These are phyloP conservation scores for Alouatta palliata DNA, from an alignment of 2,113 vertebrate genomes.

Conservation along the genomic window DNA sequence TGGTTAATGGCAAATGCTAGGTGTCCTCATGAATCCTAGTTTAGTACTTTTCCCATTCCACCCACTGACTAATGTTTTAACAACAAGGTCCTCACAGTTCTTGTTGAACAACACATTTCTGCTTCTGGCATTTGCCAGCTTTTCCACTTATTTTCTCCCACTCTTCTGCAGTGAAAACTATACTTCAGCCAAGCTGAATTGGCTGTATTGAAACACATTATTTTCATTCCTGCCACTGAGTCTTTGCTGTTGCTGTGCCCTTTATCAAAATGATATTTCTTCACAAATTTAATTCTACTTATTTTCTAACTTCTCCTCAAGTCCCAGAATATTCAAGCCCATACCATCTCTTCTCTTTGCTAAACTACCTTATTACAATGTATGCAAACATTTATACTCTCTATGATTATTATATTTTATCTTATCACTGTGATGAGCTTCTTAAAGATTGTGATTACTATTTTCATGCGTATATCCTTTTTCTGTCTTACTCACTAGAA, in stretches of 20 bases:
- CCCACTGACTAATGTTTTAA: background rate
- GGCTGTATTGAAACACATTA: background rate
- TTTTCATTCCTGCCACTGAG: background rate
- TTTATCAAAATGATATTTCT: constrained; percentile 20
- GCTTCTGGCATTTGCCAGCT: background rate
- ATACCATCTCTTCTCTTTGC: background rate
- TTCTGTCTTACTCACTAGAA: background rate
- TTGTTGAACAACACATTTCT: background rate
- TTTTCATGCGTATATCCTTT: background rate
- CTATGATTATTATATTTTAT: background rate
- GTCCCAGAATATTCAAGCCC: background rate
- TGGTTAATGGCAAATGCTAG: background rate
- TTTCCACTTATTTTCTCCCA: background rate
- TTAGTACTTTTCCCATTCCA: background rate
- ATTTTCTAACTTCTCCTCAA: background rate
- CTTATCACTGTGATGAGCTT: background rate
- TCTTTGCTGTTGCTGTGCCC: background rate
- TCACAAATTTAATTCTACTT: background rate
- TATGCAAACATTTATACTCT: background rate
- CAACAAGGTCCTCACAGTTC: background rate
- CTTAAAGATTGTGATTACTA: background rate
- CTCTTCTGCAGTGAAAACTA: background rate
- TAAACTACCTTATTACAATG: background rate
- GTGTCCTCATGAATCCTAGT: background rate
- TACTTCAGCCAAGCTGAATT: background rate